Percentiles rank a stretch among this genome's conserved stretches.
These are phyloP conservation scores for Bacillus rossius DNA, from an alignment of 1,140 invertebrate genomes.

Conservation along the genomic window DNA sequence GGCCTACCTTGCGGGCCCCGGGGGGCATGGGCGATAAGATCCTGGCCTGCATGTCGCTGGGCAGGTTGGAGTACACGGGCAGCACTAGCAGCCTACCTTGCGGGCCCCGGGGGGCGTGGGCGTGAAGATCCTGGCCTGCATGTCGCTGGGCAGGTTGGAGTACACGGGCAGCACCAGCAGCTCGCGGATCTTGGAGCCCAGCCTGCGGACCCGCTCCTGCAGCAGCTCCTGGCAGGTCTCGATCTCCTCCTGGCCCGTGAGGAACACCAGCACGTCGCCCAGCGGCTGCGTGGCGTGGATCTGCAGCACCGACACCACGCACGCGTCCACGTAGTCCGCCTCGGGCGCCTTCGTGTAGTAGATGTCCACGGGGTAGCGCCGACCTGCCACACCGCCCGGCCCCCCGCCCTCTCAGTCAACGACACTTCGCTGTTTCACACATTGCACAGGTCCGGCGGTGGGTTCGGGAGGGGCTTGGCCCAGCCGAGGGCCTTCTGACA, in stretches of 20 bases:
- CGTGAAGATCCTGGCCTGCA: constrained; percentile 98
- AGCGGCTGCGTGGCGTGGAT: constrained; percentile 95
- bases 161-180: constrained; percentile 95
- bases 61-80: constrained; percentile 97
- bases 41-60: constrained; percentile 98
- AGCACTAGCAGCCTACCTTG: constrained; percentile 60
- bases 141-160: constrained; percentile 96
- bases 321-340: constrained; percentile 97
- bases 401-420: no score
- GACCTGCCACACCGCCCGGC: no score
- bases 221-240: constrained; percentile 93
- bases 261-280: constrained; percentile 95
- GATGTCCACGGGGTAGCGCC: constrained; percentile 84
- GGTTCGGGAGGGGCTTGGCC: no score
- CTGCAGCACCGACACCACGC: constrained; percentile 93
- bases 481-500: no score
- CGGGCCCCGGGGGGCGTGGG: constrained; percentile 91
- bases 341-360: constrained; percentile 99
- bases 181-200: constrained; percentile 92
- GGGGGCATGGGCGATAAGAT: constrained; percentile 96
- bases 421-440: no score
- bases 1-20: constrained; percentile 79
- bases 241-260: constrained; percentile 91
- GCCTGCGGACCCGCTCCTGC: constrained; percentile 78
- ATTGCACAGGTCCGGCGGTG: no score